phyloP scores from a whole-genome alignment of 2,113 vertebrate species.

The Oreochromis aureus region DNA sequence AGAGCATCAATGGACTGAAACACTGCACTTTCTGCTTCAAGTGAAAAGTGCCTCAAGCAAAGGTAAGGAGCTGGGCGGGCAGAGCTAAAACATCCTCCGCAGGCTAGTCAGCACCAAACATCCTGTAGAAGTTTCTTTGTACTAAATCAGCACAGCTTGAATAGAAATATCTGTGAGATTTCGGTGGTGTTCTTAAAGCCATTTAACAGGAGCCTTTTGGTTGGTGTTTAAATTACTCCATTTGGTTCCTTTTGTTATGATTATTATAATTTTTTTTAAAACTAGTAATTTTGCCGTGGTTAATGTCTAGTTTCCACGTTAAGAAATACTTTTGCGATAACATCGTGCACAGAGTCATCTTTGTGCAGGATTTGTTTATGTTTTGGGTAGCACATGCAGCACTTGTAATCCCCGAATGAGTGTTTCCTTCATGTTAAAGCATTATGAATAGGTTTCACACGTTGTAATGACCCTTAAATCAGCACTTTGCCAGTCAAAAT shows the following conservation, averaged over 20 bases:
- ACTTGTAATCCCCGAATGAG: neutral
- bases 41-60: conserved; percentile 65
- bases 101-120: neutral
- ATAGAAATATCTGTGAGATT: neutral
- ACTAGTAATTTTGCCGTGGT: neutral
- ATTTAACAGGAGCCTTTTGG: neutral
- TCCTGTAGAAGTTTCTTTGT: neutral
- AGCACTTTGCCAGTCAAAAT: neutral
- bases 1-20: conserved; percentile 63
- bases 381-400: conserved; percentile 5
- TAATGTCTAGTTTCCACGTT: neutral
- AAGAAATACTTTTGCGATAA: neutral
- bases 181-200: neutral
- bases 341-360: neutral
- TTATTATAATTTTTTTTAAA: neutral
- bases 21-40: conserved; percentile 12
- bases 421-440: neutral
- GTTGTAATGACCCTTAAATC: neutral
- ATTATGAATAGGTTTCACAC: neutral
- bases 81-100: neutral
- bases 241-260: neutral
- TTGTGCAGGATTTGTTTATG: conserved; percentile 22
- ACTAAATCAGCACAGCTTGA: neutral
- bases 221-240: neutral
- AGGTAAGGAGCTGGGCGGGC: conserved; percentile 46